Base-by-base conservation (phyloP, 2,797 vertebrate species). In the Amphiprion clarkii region DNA sequence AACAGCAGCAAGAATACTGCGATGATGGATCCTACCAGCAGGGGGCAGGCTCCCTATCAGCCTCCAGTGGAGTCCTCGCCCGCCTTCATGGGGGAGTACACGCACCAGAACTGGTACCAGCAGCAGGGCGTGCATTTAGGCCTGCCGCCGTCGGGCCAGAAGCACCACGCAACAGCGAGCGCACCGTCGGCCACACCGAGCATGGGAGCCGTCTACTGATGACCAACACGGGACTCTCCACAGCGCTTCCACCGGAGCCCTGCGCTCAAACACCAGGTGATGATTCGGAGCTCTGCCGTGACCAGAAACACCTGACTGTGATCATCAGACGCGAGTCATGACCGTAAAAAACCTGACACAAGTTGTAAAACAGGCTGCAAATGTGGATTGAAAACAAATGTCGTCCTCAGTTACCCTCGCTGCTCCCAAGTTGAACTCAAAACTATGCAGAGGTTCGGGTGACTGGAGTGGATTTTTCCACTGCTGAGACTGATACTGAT, bases 41-140 rank as follows among this genome's bases (percentile, higher is more conserved):
- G 96, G 75, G 96, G 91, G 23, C 96, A 95, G 68, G 94, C 91
- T 63, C 90, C 94, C 9, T 93, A 79, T 16, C 96, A 94, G 11
- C 94, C 94, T 0, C 88, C 95, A 1, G 92, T 94, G 0, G 94
- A 95, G 67, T 96, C 95, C 58, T 92, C 96, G 1, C 93, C 96
- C 0, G 92, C 94, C 7, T 96, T 88, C 23, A 95, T 97, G 83
- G 88, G 95, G 80, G 96, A 97, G 23, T 96, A 95, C 84, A 93
- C 84, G 0, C 93, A 96, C 86, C 96, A 93, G 86, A 96, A 96
- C 92, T 98, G 97, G 97, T 98, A 97, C 88, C 95, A 96, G 56
- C 94, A 96, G 57, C 95, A 96, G 51, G 96, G 94, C 23, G 90
- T 95, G 39, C 96, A 96, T 72, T 91, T 97, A 94, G 85, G 82